phyloP scores from a whole-genome alignment of 2,797 vertebrate species.

The Rhinogobio ventralis region DNA sequence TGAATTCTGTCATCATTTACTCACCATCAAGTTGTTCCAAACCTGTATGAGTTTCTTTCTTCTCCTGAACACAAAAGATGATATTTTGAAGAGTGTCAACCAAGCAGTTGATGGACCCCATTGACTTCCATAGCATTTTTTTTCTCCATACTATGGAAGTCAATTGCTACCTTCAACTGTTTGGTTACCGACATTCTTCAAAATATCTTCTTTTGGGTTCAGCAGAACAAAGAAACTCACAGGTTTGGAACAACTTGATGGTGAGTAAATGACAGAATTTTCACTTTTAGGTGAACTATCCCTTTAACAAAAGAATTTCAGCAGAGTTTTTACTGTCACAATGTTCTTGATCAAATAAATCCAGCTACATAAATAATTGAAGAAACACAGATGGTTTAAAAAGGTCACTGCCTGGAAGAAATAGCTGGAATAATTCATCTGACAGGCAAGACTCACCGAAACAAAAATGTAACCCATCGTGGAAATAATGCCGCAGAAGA shows the following conservation, averaged over 20 bases:
- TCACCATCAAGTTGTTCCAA: neutral
- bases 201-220: neutral
- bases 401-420: neutral
- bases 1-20: neutral
- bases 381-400: neutral
- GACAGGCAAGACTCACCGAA: conserved; percentile 70
- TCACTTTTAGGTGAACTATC: too few species aligned
- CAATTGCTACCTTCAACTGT: too few species aligned
- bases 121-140: too few species aligned
- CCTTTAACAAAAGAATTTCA: neutral
- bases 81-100: neutral
- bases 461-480: conserved; percentile 89
- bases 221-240: neutral
- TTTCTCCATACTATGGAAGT: too few species aligned
- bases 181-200: neutral
- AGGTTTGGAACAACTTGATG: neutral
- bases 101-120: too few species aligned
- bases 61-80: neutral
- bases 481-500: conserved; percentile 88
- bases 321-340: neutral
- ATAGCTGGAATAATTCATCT: neutral
- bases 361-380: neutral
- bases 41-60: neutral
- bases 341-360: neutral
- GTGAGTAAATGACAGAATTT: too few species aligned